Conservation (phyloP, 1,140 invertebrate species). For the Gryon sp. region DNA sequence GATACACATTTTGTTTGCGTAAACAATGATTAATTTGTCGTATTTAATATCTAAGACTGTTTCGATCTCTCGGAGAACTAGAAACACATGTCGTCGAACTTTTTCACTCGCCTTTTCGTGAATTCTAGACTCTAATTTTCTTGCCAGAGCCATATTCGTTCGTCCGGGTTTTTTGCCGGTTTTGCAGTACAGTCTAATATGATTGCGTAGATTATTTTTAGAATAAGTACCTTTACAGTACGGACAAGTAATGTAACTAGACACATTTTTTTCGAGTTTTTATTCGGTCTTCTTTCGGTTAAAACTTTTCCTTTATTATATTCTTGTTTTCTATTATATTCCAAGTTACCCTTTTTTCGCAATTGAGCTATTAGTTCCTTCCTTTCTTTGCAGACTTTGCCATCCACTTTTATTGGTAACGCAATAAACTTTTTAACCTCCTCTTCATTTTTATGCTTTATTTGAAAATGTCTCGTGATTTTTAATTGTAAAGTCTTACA, state of each 20-base stretch:
- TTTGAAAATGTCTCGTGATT: conserved; percentile 4
- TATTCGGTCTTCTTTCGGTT: conserved; percentile 4
- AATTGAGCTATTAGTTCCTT: background rate
- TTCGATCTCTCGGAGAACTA: conserved; percentile 7
- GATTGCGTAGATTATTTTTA: conserved; percentile 1
- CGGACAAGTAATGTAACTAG: background rate
- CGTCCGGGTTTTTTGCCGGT: background rate
- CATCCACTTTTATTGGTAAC: background rate
- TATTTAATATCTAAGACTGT: conserved; percentile 1
- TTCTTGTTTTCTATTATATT: conserved; percentile 1
- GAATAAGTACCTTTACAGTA: conserved; percentile 21
- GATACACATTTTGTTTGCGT: too few species aligned
- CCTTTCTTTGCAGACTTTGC: background rate
- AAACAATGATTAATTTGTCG: conserved; percentile 14
- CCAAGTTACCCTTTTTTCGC: conserved; percentile 6
- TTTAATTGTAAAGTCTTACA: conserved; percentile 8
- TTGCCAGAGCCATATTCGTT: background rate
- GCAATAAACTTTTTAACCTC: background rate
- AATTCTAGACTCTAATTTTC: background rate
- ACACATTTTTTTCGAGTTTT: background rate
- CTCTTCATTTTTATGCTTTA: conserved; percentile 3
- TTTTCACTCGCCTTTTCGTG: conserved; percentile 7
- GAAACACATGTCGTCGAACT: conserved; percentile 3
- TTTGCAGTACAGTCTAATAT: background rate
- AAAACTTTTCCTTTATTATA: conserved; percentile 13